Conservation (phyloP, 2,113 vertebrate genomes). For the Laterallus jamaicensis region DNA sequence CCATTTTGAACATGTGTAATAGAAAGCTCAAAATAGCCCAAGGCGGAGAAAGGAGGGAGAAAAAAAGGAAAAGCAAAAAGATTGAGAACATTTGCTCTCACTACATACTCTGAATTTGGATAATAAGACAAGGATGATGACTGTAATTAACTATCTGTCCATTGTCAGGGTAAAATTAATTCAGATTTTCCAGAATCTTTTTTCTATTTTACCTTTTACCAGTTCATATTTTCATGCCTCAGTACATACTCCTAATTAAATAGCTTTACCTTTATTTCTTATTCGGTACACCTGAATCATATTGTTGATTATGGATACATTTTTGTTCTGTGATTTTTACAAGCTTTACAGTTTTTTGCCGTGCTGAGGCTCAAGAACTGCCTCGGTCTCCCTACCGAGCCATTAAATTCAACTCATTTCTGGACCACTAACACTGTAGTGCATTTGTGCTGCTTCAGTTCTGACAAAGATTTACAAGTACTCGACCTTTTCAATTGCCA, state of each 20-base stretch:
- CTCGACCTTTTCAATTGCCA: conserved; percentile 20
- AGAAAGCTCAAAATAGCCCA: neutral
- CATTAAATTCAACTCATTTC: neutral
- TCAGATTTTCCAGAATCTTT: neutral
- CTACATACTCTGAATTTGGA: no score
- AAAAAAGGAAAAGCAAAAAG: no score
- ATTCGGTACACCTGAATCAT: neutral
- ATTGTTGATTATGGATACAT: neutral
- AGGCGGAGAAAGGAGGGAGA: neutral
- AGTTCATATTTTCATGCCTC: neutral
- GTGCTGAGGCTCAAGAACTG: neutral
- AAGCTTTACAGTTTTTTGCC: neutral
- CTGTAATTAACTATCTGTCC: neutral
- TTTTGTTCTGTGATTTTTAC: neutral
- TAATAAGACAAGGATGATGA: neutral
- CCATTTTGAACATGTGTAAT: neutral
- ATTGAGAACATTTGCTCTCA: neutral
- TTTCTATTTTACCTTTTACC: neutral
- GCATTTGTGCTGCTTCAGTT: neutral
- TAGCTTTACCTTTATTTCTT: neutral
- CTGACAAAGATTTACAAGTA: conserved; percentile 44
- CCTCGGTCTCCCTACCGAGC: neutral
- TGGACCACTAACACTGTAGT: neutral
- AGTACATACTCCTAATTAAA: neutral
- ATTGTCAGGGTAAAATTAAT: neutral